These are phyloP conservation scores for Pangasius mekongensis DNA, from an alignment of 2,797 vertebrate species.

Conservation along the genomic window DNA sequence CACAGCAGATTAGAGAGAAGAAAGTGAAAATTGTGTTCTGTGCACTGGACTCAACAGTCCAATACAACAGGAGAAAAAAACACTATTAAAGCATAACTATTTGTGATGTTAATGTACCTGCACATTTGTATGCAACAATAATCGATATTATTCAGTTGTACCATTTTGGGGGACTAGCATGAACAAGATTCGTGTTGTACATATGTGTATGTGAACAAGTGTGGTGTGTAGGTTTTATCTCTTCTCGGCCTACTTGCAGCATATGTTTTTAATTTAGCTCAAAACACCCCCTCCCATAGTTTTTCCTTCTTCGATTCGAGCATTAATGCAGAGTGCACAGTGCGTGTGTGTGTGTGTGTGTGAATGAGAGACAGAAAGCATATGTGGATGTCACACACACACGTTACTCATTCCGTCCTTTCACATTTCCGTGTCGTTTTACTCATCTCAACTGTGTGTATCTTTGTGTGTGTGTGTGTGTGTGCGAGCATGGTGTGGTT, in stretches of 20 bases:
- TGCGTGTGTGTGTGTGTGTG: background rate
- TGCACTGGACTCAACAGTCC: background rate
- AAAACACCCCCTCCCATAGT: conserved; percentile 19
- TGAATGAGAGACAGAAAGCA: background rate
- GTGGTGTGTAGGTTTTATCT: conserved; percentile 7
- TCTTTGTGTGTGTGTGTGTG: background rate
- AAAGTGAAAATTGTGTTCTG: background rate
- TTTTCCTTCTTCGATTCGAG: conserved; percentile 12
- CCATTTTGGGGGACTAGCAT: background rate
- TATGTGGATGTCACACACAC: background rate
- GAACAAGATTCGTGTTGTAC: background rate
- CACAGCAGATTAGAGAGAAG: background rate
- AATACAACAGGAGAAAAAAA: background rate
- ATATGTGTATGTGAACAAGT: background rate
- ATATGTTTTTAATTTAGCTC: conserved; percentile 38
- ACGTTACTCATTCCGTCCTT: background rate
- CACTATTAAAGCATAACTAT: background rate
- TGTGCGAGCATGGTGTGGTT: background rate
- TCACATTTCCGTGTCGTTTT: background rate
- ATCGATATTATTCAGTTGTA: background rate
- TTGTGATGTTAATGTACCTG: background rate
- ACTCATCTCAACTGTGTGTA: background rate
- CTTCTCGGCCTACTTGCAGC: conserved; percentile 5
- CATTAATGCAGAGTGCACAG: background rate
- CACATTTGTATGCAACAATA: background rate